These are phyloP conservation scores for Lamellibrachia columna DNA, from an alignment of 2,888 invertebrate species.

Conservation along the genomic window DNA sequence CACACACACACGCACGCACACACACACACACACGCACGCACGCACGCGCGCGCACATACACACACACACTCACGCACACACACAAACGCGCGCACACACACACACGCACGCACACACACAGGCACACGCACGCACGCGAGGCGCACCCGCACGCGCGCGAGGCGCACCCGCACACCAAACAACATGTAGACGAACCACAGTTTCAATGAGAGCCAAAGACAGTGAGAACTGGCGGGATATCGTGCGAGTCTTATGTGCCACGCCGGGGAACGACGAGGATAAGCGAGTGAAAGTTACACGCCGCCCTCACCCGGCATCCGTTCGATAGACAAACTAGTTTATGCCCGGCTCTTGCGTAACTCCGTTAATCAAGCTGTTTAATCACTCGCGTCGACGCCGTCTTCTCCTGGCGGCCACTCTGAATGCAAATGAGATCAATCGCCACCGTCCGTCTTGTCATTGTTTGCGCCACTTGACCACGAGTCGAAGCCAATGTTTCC, in stretches of 20 bases:
- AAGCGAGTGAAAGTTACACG: background rate
- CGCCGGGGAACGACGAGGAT: too few species aligned
- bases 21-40: background rate
- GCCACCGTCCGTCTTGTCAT: background rate
- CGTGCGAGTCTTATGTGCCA: too few species aligned
- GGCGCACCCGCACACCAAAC: background rate
- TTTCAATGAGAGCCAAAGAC: too few species aligned
- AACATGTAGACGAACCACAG: too few species aligned
- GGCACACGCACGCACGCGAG: too few species aligned
- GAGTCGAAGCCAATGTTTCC: background rate
- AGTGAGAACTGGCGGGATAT: too few species aligned
- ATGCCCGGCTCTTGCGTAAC: background rate
- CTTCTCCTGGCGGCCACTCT: background rate
- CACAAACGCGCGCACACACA: background rate
- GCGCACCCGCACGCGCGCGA: background rate
- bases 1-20: background rate
- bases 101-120: background rate
- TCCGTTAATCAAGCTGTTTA: conserved; percentile 6
- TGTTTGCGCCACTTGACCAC: background rate
- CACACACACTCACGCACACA: background rate
- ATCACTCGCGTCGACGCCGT: background rate
- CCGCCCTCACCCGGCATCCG: background rate
- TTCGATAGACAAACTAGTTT: background rate
- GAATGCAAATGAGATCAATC: background rate
- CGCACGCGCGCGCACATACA: background rate